phyloP scores from a whole-genome alignment of 2,797 vertebrate species.

The Rhinoraja longicauda region DNA sequence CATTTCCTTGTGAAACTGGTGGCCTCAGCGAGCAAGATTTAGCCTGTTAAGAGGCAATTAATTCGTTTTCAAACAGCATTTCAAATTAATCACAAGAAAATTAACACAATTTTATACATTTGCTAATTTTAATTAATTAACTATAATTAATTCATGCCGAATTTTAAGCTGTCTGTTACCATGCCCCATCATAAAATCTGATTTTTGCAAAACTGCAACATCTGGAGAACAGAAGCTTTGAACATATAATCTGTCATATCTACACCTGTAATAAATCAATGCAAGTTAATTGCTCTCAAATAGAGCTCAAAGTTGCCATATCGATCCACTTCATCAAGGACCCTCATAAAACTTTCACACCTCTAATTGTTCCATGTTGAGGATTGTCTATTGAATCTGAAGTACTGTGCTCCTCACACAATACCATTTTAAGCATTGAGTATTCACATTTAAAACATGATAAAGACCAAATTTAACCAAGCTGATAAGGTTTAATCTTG shows the following conservation, averaged over 20 bases:
- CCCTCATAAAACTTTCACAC: neutral
- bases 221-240: neutral
- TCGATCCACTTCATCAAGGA: neutral
- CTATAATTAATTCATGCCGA: neutral
- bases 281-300: neutral
- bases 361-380: neutral
- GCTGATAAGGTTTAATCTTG: neutral
- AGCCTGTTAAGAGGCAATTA: no score
- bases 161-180: neutral
- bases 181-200: neutral
- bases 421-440: neutral
- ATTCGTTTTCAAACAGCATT: neutral
- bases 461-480: neutral
- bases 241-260: neutral
- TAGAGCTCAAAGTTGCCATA: neutral
- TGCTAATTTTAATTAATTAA: neutral
- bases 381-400: constrained; percentile 5
- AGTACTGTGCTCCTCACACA: neutral
- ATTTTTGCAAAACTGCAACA: neutral
- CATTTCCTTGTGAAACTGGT: no score
- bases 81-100: neutral
- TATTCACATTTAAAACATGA: neutral
- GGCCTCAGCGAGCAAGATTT: no score
- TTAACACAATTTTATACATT: constrained; percentile 1
- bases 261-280: neutral